These are phyloP conservation scores for Bubo blakistoni DNA, from an alignment of 2,113 vertebrate genomes.

Conservation along the genomic window DNA sequence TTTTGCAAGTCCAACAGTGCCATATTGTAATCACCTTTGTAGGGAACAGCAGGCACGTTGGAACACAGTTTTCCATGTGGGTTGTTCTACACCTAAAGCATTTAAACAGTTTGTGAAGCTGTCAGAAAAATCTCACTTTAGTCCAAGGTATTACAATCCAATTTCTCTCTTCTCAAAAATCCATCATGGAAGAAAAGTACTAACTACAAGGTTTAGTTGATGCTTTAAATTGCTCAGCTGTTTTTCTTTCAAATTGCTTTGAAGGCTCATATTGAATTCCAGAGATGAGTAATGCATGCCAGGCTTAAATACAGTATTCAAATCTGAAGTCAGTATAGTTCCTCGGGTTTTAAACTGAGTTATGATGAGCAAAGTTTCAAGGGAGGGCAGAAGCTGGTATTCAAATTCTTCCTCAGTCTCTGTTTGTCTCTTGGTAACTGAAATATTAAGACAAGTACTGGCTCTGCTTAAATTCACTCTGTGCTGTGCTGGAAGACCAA, in stretches of 20 bases:
- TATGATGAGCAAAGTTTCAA: background rate
- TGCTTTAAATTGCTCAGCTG: background rate
- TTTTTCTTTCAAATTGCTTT: background rate
- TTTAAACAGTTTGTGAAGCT: background rate
- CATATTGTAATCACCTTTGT: background rate
- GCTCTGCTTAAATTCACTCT: background rate
- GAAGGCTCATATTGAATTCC: background rate
- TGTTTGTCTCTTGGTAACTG: background rate
- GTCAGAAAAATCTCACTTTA: background rate
- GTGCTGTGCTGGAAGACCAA: background rate
- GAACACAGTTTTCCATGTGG: background rate
- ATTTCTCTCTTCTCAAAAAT: background rate
- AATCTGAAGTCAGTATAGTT: background rate
- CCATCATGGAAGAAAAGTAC: background rate
- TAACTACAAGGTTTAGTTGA: background rate
- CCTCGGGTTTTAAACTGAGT: background rate
- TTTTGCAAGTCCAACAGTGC: background rate
- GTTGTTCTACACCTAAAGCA: background rate
- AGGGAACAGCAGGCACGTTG: rapidly evolving
- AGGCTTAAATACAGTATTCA: background rate
- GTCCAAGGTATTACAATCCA: rapidly evolving
- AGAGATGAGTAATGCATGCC: background rate
- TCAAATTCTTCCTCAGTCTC: background rate
- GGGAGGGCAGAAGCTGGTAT: background rate
- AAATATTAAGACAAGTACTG: background rate